Conservation (phyloP, 1,140 invertebrate genomes). For the Drosophila pruinosa region DNA sequence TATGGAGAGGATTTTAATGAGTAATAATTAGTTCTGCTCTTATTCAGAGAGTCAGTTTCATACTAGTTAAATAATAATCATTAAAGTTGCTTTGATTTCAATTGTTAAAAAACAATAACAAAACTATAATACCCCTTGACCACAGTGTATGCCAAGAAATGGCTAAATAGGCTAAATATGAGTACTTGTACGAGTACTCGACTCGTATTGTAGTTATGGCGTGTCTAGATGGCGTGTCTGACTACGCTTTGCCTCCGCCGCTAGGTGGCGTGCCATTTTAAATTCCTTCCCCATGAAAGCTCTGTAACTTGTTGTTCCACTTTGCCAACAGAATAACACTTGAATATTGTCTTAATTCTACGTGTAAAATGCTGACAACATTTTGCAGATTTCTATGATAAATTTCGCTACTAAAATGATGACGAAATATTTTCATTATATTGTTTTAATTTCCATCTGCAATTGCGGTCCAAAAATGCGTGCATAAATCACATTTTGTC, state of each 20-base stretch:
- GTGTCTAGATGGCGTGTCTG: constrained; percentile 62
- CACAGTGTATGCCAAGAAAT: too few species aligned
- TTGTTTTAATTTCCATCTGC: background rate
- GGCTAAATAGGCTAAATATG: constrained; percentile 44
- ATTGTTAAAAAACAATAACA: background rate
- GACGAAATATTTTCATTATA: background rate
- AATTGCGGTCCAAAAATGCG: background rate
- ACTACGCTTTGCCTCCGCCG: constrained; percentile 43
- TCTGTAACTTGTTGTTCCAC: constrained; percentile 38
- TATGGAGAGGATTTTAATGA: too few species aligned
- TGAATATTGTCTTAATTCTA: background rate
- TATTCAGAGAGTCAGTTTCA: too few species aligned
- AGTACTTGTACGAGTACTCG: background rate
- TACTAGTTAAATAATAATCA: too few species aligned
- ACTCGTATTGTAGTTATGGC: constrained; percentile 22
- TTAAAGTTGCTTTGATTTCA: too few species aligned
- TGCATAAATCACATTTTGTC: background rate
- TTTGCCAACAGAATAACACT: background rate
- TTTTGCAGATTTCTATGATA: background rate
- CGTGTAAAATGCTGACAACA: background rate
- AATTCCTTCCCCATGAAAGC: constrained; percentile 3
- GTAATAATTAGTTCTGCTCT: too few species aligned
- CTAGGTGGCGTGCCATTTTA: constrained; percentile 53
- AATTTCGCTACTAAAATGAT: background rate
- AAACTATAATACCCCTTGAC: too few species aligned